Evolutionary conservation across 2,888 invertebrate genomes (phyloP), one percentile per base, ranked within the genome.

Genomic region (Dascillus cervinus): DNA sequence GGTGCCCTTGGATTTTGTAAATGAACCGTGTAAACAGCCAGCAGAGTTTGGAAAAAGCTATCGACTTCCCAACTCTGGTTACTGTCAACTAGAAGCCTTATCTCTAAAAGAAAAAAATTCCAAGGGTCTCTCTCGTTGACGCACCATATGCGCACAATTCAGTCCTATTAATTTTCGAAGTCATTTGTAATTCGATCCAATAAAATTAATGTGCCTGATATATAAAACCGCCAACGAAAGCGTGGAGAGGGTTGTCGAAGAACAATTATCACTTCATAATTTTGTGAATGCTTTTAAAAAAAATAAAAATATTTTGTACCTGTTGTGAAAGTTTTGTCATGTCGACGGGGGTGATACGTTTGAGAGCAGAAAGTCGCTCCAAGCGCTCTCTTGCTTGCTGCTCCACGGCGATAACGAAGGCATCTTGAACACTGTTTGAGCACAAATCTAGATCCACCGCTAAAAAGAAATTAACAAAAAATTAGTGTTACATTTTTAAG

Each of bases 371-470:
- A 58, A 94, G 77, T 60, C 86, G 79, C 73, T 94, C 90, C 64
- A 95, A 74, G 58, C 91, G 82, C 71, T 91, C 89, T 55, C 87
- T 74, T 40, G 87, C 89, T 73, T 88, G 90, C 72, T 94, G 90
- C 72, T 95, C 94, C 64, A 95, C 91, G 49, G 94, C 94, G 70
- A 95, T 94, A 72, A 95, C 91, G 75, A 94, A 95, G 48, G 94
- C 94, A 85, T 94, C 91, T 69, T 91, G 89, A 60, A 94, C 83
- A 61, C 84, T 84, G 70, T 82, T 84, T 64, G 71, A 68, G 49
- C 62, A 62, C 56, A 79, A 73, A 39, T 84, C 85, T 67, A 89
- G 76, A 67, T 88, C 88, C 61, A 83, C 77, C 64, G 87, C 88
- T 87, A 73, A 11, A 73, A 73, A 50, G 58, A 49, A 53, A n/a